phyloP scores from a whole-genome alignment of 2,888 invertebrate species.

The Zonitis immaculata region DNA sequence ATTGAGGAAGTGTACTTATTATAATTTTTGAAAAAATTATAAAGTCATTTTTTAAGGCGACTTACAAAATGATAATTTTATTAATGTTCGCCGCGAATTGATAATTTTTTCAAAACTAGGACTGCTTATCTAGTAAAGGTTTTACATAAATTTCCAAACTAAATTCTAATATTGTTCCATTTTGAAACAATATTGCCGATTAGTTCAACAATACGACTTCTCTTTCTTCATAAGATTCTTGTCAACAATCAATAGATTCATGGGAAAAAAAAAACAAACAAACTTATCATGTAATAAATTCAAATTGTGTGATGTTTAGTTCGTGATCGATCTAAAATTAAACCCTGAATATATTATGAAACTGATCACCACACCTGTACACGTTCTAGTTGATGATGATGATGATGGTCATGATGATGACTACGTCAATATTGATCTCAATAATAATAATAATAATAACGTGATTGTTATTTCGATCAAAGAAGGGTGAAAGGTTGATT shows the following conservation, averaged over 20 bases:
- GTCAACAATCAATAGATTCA: constrained; percentile 2
- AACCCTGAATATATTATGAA: constrained; percentile 12
- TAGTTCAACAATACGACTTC: too few relatives aligned
- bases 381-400: constrained; percentile 2
- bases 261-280: too few relatives aligned
- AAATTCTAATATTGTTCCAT: not conserved
- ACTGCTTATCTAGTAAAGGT: not conserved
- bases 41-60: too few relatives aligned
- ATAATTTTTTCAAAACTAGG: too few relatives aligned
- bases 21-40: too few relatives aligned
- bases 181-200: not conserved
- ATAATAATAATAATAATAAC: constrained; percentile 2
- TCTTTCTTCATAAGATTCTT: not conserved
- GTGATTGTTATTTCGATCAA: constrained; percentile 1
- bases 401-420: too few relatives aligned
- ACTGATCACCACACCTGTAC: constrained; percentile 17
- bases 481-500: not conserved
- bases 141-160: not conserved
- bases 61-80: not conserved
- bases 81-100: too few relatives aligned
- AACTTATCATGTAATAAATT: constrained; percentile 8
- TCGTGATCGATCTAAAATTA: constrained; percentile 16
- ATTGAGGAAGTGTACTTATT: too few relatives aligned
- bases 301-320: constrained; percentile 7
- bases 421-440: too few relatives aligned